Evolutionary conservation across 1,140 invertebrate species (phyloP), one percentile per base, ranked within the genome.

Genomic region (Drepana arcuata): DNA sequence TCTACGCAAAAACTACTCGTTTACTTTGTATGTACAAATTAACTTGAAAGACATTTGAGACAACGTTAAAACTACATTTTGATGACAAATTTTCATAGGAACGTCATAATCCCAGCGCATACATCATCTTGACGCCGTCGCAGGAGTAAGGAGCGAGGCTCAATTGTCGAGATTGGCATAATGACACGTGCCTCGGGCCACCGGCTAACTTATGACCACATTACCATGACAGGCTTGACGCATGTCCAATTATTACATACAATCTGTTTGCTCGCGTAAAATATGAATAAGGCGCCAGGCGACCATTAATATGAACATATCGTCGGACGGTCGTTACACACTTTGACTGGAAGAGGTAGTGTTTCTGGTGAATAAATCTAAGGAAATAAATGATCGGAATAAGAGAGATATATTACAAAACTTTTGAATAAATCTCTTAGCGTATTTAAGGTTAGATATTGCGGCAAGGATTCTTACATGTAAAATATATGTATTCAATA

Each of bases 181-280:
- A 70, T 66, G 63, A 66, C 66, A 68, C 64, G 39, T 32, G 60
- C 53, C 53, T 43, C 36, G 45, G 55, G 54, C 61, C 54, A 41
- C 50, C 45, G 48, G 31, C 59, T 69, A 60, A 75, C 65, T 49
- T 74, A 77, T 63, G 68, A 46, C 58, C 65, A 62, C 68, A 79
- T 79, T 79, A 72, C 52, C 47, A 48, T 64, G 60, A 72, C 67
- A 66, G 48, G 56, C 55, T 56, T 79, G 69, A 79, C 71, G 60
- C 69, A 67, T 67, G 64, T 70, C 65, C 71, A 74, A 79, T 75
- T 78, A 78, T 68, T 73, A 62, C 68, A 65, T 50, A 68, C 64
- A 74, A 71, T 72, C 60, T 73, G 49, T 72, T 70, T 55, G 52
- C 57, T 40, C 46, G 54, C 34, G 68, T 69, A 73, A 71, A 70